Conservation (phyloP, 2,797 vertebrate species). For the Acanthurus leucopareius region DNA sequence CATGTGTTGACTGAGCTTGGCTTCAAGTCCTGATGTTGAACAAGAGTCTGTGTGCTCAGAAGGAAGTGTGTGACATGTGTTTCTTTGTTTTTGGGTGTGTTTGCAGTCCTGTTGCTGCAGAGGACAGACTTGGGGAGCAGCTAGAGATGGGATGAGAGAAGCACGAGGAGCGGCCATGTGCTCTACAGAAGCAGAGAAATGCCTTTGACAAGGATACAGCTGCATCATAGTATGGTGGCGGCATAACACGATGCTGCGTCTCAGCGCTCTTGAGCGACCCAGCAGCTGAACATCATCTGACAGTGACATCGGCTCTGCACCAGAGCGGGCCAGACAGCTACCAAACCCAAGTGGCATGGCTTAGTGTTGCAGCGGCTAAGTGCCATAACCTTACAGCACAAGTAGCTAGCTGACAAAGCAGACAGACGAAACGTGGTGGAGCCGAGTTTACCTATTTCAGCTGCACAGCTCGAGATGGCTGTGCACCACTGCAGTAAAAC, state of each 20-base stretch:
- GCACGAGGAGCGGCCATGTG: slow-evolving; percentile 76
- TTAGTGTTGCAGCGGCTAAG: slow-evolving; percentile 46
- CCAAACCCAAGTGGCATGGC: slow-evolving; percentile 42
- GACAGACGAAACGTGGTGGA: slow-evolving; percentile 55
- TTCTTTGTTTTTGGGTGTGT: slow-evolving; percentile 25
- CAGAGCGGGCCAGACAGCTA: slow-evolving; percentile 30
- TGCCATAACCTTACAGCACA: slow-evolving; percentile 64
- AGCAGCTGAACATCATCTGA: slow-evolving; percentile 51
- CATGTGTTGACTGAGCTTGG: slow-evolving; percentile 7
- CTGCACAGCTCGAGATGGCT: slow-evolving; percentile 81
- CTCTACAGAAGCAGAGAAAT: slow-evolving; percentile 68
- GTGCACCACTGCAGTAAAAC: slow-evolving; percentile 86
- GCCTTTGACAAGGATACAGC: slow-evolving; percentile 65
- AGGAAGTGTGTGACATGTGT: slow-evolving; percentile 9
- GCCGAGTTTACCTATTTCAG: slow-evolving; percentile 82
- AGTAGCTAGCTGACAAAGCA: slow-evolving; percentile 73
- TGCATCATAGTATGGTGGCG: slow-evolving; percentile 55
- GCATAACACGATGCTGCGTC: slow-evolving; percentile 54
- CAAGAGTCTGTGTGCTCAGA: slow-evolving; percentile 35
- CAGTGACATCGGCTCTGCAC: slow-evolving; percentile 41
- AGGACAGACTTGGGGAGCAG: slow-evolving; percentile 57
- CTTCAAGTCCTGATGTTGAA: slow-evolving; percentile 40
- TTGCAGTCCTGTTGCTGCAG: slow-evolving; percentile 56
- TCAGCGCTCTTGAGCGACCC: slow-evolving; percentile 31
- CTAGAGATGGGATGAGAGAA: slow-evolving; percentile 73